These are phyloP conservation scores for Elegia similella DNA, from an alignment of 2,888 invertebrate genomes.

Conservation along the genomic window DNA sequence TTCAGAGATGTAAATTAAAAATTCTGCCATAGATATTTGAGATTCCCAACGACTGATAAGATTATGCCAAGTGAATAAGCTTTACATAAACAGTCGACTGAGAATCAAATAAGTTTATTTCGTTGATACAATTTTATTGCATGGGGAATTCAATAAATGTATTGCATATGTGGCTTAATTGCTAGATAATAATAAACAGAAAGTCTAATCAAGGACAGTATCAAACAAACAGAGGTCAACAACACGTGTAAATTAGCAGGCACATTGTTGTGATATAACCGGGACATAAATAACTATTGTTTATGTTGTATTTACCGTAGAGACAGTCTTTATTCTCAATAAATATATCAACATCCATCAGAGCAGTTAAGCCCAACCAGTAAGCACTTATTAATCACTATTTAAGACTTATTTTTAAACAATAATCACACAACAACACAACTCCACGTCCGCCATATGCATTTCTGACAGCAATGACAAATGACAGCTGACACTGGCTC, in stretches of 20 bases:
- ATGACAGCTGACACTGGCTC: neutral
- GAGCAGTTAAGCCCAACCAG: slow-evolving; percentile 25
- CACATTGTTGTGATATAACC: slow-evolving; percentile 49
- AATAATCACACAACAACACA: neutral
- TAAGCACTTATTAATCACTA: slow-evolving; percentile 20
- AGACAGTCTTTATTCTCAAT: slow-evolving; percentile 61
- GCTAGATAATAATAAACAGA: slow-evolving; percentile 14
- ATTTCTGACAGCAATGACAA: neutral
- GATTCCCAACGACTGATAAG: neutral
- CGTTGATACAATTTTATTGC: neutral
- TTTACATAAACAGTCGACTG: neutral
- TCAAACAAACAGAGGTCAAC: slow-evolving; percentile 47
- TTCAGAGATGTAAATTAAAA: neutral
- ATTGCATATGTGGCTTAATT: neutral
- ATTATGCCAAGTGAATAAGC: neutral
- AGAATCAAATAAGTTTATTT: neutral
- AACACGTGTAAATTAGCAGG: slow-evolving; percentile 37
- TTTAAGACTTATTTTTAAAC: slow-evolving; percentile 8
- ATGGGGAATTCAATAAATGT: neutral
- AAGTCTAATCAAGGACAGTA: slow-evolving; percentile 53
- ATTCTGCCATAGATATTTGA: neutral
- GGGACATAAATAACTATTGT: slow-evolving; percentile 31
- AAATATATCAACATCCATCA: slow-evolving; percentile 76
- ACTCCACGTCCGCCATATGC: neutral
- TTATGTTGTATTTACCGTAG: slow-evolving; percentile 53